phyloP scores from a whole-genome alignment of 2,113 vertebrate species.

The Echinops telfairi region DNA sequence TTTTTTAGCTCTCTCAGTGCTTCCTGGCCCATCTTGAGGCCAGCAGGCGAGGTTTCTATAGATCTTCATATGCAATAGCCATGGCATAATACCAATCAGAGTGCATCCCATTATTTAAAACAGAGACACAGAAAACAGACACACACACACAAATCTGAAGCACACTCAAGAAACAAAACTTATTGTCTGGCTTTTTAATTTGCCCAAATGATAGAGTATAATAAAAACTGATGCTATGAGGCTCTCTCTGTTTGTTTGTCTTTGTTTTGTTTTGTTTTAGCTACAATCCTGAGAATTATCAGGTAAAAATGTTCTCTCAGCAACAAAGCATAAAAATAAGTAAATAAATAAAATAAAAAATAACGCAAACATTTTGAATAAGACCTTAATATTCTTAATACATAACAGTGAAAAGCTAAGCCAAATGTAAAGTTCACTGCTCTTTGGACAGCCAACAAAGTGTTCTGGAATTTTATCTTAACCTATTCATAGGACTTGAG shows the following conservation, averaged over 20 bases:
- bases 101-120: constrained; percentile 33
- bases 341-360: constrained; percentile 21
- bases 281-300: constrained; percentile 1
- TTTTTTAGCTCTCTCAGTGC: neutral
- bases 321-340: neutral
- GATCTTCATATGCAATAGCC: neutral
- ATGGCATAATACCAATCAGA: neutral
- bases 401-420: neutral
- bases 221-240: constrained; percentile 15
- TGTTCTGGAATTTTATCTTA: constrained; percentile 19
- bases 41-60: neutral
- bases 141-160: constrained; percentile 18
- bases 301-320: constrained; percentile 53
- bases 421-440: neutral
- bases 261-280: too few relatives aligned
- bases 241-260: too few relatives aligned
- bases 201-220: constrained; percentile 38
- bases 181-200: constrained; percentile 58
- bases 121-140: neutral
- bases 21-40: neutral
- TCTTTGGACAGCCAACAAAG: neutral
- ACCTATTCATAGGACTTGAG: too few relatives aligned
- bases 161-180: neutral
- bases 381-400: constrained; percentile 1
- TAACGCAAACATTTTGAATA: constrained; percentile 44